Evolutionary conservation across 2,113 vertebrate species (phyloP).

Genomic region (Mustelus asterias): DNA sequence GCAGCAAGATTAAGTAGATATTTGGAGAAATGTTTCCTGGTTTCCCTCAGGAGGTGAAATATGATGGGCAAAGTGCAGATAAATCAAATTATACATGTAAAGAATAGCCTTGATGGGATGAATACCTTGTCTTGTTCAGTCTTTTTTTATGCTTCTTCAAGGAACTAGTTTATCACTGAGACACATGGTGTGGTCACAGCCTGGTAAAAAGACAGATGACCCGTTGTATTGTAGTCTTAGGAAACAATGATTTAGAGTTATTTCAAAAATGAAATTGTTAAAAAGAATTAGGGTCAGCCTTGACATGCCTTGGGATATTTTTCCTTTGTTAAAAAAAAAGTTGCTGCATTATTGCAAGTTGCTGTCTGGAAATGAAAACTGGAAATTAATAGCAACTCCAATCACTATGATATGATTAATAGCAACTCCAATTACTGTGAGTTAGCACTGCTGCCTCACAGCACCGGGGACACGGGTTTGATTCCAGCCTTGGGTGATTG

Average conservation of each 20-base stretch:
- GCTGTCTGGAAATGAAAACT: neutral
- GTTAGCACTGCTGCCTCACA: no score
- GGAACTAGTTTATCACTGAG: neutral
- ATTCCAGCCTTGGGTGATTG: no score
- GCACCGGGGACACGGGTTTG: no score
- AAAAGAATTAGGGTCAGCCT: neutral
- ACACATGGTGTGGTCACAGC: neutral
- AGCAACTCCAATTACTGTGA: neutral
- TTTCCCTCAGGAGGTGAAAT: neutral
- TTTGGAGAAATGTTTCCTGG: neutral
- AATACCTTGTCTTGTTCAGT: neutral
- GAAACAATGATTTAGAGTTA: conserved; percentile 1
- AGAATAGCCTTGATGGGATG: neutral
- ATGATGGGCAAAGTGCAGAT: neutral
- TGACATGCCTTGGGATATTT: neutral
- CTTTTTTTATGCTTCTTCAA: neutral
- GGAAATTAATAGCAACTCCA: neutral
- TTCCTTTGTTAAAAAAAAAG: neutral
- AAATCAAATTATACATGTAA: neutral
- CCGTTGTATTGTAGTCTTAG: neutral
- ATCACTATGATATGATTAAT: neutral
- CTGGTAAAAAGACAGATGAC: neutral
- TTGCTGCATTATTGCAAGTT: neutral
- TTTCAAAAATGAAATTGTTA: neutral
- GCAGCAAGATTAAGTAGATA: neutral